These are phyloP conservation scores for Dolichomitus sp. DNA, from an alignment of 2,888 invertebrate species.

Conservation along the genomic window DNA sequence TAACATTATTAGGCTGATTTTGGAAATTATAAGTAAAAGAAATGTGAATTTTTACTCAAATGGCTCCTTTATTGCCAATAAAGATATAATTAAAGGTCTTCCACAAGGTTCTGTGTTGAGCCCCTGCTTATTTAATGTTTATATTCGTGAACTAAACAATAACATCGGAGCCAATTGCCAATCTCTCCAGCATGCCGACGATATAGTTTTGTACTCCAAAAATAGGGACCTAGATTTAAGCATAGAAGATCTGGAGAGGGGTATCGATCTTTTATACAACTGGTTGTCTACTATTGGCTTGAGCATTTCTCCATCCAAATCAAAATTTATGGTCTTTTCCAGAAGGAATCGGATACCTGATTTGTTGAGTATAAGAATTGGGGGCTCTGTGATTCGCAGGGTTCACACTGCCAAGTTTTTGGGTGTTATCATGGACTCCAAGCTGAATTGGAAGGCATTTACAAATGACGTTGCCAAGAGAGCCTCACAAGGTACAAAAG, in stretches of 20 bases:
- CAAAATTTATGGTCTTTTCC: no score
- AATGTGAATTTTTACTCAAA: conserved; percentile 28
- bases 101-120: not conserved
- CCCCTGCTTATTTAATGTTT: conserved; percentile 32
- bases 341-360: no score
- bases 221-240: no score
- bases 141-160: conserved; percentile 11
- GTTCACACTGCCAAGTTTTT: conserved; percentile 5
- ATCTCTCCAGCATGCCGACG: not conserved
- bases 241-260: no score
- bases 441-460: conserved; percentile 32
- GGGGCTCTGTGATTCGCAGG: not conserved
- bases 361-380: not conserved
- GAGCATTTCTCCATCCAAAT: no score
- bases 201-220: no score
- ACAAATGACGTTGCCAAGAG: not conserved
- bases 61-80: conserved; percentile 5
- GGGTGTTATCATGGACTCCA: conserved; percentile 21
- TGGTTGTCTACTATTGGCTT: no score
- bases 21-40: not conserved
- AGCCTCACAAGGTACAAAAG: not conserved
- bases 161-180: not conserved
- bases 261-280: no score
- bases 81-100: not conserved
- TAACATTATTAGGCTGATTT: conserved; percentile 12